Base-by-base conservation (phyloP, 2,888 invertebrate species). In the Acheta domesticus region DNA sequence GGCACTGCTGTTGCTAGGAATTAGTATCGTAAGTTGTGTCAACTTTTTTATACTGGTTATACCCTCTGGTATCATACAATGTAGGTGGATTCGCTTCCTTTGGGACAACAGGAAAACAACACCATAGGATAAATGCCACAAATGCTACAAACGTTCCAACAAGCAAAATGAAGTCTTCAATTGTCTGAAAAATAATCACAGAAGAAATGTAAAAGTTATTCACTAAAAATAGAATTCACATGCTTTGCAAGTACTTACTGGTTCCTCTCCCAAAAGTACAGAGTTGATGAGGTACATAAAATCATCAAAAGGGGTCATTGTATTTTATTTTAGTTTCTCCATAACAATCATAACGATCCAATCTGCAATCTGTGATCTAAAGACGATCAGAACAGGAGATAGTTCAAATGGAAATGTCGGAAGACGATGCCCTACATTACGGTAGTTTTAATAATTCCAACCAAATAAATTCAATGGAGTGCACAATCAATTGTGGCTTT, bases 51-150 rank as follows among this genome's bases (percentile, higher is more conserved):
- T 81, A 81, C 48, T 81, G 81, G 74, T 80, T 80, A 78, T 80
- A 79, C n/a, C 75, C 79, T 49, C 80, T 76, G n/a, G 79, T 80
- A 74, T 81, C 81, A 78, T 81, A 81, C 75, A 80, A 80, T 36
- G 76, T 75, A 3, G 81, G 81, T 73, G 80, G 80, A 62, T 81
- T 81, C 19, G 81, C 81, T 79, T 85, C 89, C 85, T 88, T 89
- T 78, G 89, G 89, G 81, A 88, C 88, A 82, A 89, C 87, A 80
- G 91, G 91, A 85, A 91, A 91, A 84, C 91, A 91, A 84, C 91
- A 91, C 91, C 91, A 91, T 49, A 91, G 85, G 80, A 91, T 88
- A 84, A 91, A 91, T 48, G 91, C 91, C 81, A 91, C 88, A 84
- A 91, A 91, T 77, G 91, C 91, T 80, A 91, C 91, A 82, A 91